These are phyloP conservation scores for Cyanoramphus novaezelandiae DNA, from an alignment of 2,113 vertebrate species.

Conservation along the genomic window DNA sequence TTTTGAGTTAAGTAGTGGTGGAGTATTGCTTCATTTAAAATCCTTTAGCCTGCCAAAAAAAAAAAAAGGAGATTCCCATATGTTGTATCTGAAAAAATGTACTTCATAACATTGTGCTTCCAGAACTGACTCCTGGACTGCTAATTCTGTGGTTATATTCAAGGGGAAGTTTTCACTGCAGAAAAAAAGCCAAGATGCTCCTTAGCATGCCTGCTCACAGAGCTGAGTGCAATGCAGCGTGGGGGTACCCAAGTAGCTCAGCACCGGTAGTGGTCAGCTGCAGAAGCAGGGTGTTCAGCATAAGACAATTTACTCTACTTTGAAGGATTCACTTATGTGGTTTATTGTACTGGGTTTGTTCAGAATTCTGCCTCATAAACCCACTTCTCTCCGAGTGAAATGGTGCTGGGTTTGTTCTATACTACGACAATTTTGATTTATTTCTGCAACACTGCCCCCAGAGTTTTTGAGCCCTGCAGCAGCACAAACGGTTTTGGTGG, in stretches of 20 bases:
- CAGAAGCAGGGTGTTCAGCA: not conserved
- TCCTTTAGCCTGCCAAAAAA: not conserved
- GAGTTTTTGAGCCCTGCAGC: not conserved
- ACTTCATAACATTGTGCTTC: not conserved
- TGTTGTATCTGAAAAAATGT: not conserved
- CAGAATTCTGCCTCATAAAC: not conserved
- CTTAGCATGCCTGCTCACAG: fast-evolving
- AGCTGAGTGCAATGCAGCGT: not conserved
- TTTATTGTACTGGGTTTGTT: not conserved
- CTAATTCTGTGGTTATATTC: not conserved
- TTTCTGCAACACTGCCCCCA: not conserved
- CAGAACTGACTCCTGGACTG: not conserved
- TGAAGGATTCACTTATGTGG: not conserved
- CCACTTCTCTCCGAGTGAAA: not conserved
- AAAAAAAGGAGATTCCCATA: not conserved
- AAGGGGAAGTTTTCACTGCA: not conserved
- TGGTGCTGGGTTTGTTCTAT: not conserved
- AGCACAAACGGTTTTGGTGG: not conserved
- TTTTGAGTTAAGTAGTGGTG: not conserved
- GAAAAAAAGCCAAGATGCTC: not conserved
- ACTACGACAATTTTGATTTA: not conserved
- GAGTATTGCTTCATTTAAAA: not conserved
- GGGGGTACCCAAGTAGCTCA: not conserved
- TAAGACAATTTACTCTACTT: fast-evolving
- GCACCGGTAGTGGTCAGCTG: not conserved